phyloP scores from a whole-genome alignment of 1,140 invertebrate genomes.

The Calosoma granatense region DNA sequence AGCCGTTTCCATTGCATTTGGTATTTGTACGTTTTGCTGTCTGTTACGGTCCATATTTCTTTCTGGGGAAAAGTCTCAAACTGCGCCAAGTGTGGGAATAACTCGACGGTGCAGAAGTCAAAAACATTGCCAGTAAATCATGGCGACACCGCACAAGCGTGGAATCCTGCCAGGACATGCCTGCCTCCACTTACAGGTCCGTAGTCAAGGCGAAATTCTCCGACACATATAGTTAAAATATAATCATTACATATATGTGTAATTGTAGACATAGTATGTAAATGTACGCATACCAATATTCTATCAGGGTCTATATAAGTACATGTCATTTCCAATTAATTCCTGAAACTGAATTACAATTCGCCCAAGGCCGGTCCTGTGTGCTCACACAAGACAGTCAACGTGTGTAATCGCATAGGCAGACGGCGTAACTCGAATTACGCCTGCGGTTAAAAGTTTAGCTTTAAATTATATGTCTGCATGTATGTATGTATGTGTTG shows the following conservation, averaged over 20 bases:
- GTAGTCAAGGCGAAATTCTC: not conserved
- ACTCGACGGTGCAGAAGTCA: not conserved
- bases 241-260: not conserved
- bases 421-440: not conserved
- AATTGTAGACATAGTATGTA: not conserved
- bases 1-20: not conserved
- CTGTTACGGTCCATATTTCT: not conserved
- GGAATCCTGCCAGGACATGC: not conserved
- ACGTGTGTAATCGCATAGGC: not conserved
- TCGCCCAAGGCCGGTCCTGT: not conserved
- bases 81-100: not conserved
- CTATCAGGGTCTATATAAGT: no score
- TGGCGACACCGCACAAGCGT: not conserved
- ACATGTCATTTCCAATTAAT: no score
- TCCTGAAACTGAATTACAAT: not conserved
- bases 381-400: not conserved
- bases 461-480: not conserved
- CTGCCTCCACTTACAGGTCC: not conserved
- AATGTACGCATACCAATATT: not conserved
- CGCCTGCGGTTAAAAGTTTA: not conserved
- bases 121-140: slow-evolving; percentile 1
- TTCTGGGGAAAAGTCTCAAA: no score
- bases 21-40: not conserved
- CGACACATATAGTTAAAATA: not conserved
- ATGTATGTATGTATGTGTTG: not conserved